Conservation (phyloP, 2,113 vertebrate genomes). For the Xenus cinereus region DNA sequence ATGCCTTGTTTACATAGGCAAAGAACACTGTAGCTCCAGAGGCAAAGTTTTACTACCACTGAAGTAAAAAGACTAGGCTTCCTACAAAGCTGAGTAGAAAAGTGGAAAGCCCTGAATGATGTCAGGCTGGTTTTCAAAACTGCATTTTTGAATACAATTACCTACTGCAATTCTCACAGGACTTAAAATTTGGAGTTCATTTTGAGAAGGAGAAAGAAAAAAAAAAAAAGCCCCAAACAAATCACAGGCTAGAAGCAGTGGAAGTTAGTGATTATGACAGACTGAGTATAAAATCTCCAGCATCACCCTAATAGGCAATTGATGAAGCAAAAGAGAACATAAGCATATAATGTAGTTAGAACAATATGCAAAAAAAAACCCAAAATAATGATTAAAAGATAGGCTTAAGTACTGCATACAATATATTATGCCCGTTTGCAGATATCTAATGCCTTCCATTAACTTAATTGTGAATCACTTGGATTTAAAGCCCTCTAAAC, state of each 20-base stretch:
- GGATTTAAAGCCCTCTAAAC: background rate
- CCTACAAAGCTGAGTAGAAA: background rate
- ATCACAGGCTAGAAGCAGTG: background rate
- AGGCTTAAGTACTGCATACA: background rate
- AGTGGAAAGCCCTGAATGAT: background rate
- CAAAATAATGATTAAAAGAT: background rate
- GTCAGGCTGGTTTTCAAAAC: background rate
- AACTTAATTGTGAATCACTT: background rate
- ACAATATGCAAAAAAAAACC: background rate
- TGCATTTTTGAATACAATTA: background rate
- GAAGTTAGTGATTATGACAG: background rate
- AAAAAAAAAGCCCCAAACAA: background rate
- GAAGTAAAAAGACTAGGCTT: background rate
- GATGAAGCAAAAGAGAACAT: background rate
- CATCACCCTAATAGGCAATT: background rate
- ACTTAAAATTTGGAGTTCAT: background rate
- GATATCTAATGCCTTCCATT: background rate
- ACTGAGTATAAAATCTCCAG: background rate
- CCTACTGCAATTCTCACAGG: background rate
- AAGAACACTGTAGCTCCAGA: background rate
- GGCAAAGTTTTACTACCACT: background rate
- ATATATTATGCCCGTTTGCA: background rate
- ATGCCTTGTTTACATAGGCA: background rate
- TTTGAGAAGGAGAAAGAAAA: background rate
- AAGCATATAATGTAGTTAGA: background rate